These are phyloP conservation scores for Carollia perspicillata DNA, from an alignment of 2,113 vertebrate species.

Conservation along the genomic window DNA sequence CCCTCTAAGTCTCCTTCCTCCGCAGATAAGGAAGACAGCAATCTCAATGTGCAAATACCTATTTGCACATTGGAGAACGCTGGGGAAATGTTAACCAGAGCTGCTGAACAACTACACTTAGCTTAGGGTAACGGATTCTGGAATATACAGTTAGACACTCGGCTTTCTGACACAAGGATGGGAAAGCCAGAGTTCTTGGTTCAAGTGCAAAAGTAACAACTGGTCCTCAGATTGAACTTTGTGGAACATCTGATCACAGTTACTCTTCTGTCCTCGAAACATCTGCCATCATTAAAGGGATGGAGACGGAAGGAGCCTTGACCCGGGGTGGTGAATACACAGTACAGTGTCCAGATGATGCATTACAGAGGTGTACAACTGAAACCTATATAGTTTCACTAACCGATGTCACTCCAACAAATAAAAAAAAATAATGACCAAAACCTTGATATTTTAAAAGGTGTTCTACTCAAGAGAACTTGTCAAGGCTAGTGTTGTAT, in stretches of 20 bases:
- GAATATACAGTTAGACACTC: background rate
- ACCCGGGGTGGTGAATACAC: too few relatives aligned
- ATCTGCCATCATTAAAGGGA: background rate
- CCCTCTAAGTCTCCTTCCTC: background rate
- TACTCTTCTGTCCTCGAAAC: background rate
- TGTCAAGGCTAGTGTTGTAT: background rate
- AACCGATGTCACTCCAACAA: background rate
- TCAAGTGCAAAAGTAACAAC: background rate
- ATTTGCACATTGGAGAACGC: too few relatives aligned
- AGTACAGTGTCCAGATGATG: too few relatives aligned
- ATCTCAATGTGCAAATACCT: background rate
- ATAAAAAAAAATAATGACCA: background rate
- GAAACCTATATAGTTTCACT: too few relatives aligned
- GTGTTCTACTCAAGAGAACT: background rate
- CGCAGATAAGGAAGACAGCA: background rate
- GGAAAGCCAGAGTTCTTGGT: background rate
- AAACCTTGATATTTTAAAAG: background rate
- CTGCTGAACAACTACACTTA: background rate
- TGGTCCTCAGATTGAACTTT: background rate
- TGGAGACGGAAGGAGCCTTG: background rate
- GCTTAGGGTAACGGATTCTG: background rate
- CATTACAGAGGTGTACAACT: too few relatives aligned
- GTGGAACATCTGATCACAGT: background rate
- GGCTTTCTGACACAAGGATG: background rate
- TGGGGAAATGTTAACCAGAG: background rate